Evolutionary conservation across 2,113 vertebrate genomes (phyloP).

Genomic region (Geothlypis trichas): DNA sequence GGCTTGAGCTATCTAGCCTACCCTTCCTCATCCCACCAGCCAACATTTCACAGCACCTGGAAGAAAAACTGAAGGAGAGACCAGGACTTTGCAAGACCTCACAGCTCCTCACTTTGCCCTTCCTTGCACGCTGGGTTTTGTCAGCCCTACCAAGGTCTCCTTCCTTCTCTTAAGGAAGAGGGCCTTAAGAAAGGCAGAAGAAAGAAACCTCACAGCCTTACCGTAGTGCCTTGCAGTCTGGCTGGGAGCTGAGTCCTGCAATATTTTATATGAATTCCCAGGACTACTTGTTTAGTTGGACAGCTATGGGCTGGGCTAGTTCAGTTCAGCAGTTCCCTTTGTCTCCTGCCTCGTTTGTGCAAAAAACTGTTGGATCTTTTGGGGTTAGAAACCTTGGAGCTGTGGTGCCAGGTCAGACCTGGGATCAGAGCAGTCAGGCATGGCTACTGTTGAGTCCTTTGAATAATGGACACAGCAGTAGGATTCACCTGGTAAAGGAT

Average conservation of each 20-base stretch:
- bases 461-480: not conserved
- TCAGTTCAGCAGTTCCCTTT: not conserved
- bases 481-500: not conserved
- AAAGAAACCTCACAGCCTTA: not conserved
- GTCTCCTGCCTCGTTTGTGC: not conserved
- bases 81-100: not conserved
- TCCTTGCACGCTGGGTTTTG: not conserved
- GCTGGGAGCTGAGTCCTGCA: not conserved
- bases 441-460: not conserved
- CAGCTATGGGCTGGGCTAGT: not conserved
- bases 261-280: not conserved
- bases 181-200: not conserved
- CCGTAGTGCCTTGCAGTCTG: not conserved
- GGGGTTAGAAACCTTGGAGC: not conserved
- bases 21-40: not conserved
- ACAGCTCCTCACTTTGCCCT: not conserved
- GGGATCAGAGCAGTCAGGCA: not conserved
- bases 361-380: not conserved
- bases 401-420: not conserved
- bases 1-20: not conserved
- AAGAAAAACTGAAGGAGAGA: not conserved
- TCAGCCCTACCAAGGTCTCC: not conserved
- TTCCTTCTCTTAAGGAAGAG: not conserved
- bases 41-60: not conserved
- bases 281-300: not conserved